These are phyloP conservation scores for Mimas tiliae DNA, from an alignment of 2,888 invertebrate species.

Conservation along the genomic window DNA sequence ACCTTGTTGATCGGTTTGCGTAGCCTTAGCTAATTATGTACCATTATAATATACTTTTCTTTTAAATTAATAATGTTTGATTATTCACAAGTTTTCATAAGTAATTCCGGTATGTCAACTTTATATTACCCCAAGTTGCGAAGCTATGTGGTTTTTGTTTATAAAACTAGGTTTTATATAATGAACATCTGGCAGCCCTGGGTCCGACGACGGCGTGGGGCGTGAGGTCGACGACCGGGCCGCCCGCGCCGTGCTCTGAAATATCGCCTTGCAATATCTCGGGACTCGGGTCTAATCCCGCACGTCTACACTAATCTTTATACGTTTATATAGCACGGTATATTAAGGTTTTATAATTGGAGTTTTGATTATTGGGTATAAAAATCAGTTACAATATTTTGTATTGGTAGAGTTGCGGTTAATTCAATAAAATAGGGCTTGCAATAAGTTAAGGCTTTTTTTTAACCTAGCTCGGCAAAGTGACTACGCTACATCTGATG, in stretches of 20 bases:
- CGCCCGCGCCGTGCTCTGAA: constrained; percentile 71
- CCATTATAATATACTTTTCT: too few species aligned
- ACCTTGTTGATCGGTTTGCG: too few species aligned
- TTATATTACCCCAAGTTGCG: constrained; percentile 9
- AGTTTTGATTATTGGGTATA: not conserved
- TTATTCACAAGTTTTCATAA: too few species aligned
- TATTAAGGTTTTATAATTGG: constrained; percentile 31
- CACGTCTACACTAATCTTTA: constrained; percentile 61
- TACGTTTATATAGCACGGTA: constrained; percentile 44
- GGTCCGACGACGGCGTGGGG: constrained; percentile 57
- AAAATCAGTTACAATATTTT: not conserved
- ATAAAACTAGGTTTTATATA: constrained; percentile 25
- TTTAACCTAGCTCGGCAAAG: too few species aligned
- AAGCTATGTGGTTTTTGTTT: constrained; percentile 26
- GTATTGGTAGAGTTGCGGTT: not conserved
- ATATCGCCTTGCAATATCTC: constrained; percentile 77
- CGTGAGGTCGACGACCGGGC: constrained; percentile 72
- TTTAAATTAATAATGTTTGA: too few species aligned
- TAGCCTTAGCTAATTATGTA: too few species aligned
- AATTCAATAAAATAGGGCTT: too few species aligned
- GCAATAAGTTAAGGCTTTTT: too few species aligned
- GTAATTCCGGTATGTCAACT: constrained; percentile 23
- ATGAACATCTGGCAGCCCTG: constrained; percentile 59
- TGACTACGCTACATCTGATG: too few species aligned
- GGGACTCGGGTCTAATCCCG: constrained; percentile 68